A percentile compares a stretch with the other conserved stretches of the same genome.
Conservation (phyloP, 2,888 invertebrate species). For the Drosophila cognata region DNA sequence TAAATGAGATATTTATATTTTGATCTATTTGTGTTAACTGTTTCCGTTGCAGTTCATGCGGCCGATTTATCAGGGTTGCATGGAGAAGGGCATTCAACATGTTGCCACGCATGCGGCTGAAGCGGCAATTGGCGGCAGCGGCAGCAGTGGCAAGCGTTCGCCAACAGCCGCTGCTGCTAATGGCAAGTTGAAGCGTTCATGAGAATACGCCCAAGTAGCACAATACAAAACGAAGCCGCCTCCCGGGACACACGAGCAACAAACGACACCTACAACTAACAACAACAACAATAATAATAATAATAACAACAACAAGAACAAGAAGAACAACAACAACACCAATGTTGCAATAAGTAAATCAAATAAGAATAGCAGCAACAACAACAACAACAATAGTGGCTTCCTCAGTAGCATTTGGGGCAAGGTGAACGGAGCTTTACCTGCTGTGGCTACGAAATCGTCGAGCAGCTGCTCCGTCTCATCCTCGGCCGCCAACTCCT, state of each 20-base stretch:
- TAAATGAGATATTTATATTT: background rate
- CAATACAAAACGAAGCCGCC: constrained; percentile 59
- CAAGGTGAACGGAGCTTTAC: constrained; percentile 48
- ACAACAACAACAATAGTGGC: constrained; percentile 46
- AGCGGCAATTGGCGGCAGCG: constrained; percentile 87
- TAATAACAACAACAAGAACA: constrained; percentile 69
- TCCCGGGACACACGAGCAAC: constrained; percentile 50
- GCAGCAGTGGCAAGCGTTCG: constrained; percentile 81
- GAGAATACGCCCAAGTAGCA: constrained; percentile 85
- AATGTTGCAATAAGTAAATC: constrained; percentile 53
- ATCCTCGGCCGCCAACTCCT: constrained; percentile 13
- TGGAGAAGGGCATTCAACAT: constrained; percentile 93
- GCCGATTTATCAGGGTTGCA: constrained; percentile 91
- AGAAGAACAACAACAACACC: constrained; percentile 67
- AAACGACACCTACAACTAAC: constrained; percentile 30
- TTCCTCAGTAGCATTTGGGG: constrained; percentile 69
- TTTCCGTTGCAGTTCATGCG: constrained; percentile 89
- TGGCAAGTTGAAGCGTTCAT: constrained; percentile 85
- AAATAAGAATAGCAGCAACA: constrained; percentile 42
- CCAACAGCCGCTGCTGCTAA: constrained; percentile 73
- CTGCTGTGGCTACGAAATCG: constrained; percentile 14
- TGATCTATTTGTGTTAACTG: background rate
- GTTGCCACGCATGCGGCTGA: constrained; percentile 92
- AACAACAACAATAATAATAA: constrained; percentile 66
- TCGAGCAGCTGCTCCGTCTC: constrained; percentile 18